These are phyloP conservation scores for Zaprionus obscuricornis DNA, from an alignment of 2,888 invertebrate genomes.

Conservation along the genomic window DNA sequence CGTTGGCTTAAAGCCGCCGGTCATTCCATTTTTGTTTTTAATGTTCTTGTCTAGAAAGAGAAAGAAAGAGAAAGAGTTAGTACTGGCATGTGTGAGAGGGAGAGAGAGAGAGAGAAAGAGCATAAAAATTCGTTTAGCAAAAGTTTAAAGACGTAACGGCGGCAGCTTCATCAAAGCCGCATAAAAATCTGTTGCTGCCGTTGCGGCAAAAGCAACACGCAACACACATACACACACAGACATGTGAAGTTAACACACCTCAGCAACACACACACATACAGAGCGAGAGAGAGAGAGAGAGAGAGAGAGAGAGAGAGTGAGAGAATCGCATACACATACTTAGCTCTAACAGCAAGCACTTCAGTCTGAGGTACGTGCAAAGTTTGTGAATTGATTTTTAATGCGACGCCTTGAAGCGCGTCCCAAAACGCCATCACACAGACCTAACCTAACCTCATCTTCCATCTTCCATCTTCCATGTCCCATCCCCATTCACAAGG, in stretches of 20 bases:
- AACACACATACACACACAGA: slow-evolving; percentile 1
- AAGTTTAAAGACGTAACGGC: slow-evolving; percentile 4
- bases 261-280: neutral
- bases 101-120: neutral
- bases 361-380: slow-evolving; percentile 58
- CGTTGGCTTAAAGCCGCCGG: slow-evolving; percentile 33
- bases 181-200: slow-evolving; percentile 28
- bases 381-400: slow-evolving; percentile 76
- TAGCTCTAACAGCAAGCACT: no score
- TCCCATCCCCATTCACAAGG: neutral
- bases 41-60: slow-evolving; percentile 27
- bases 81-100: neutral
- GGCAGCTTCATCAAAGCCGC: slow-evolving; percentile 35
- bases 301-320: no score
- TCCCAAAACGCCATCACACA: slow-evolving; percentile 31
- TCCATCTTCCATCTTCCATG: no score
- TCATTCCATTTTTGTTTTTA: slow-evolving; percentile 62
- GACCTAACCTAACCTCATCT: neutral
- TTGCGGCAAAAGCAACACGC: slow-evolving; percentile 7
- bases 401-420: slow-evolving; percentile 60
- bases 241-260: slow-evolving; percentile 2
- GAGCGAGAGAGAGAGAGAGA: no score
- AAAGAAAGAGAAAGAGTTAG: neutral
- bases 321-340: slow-evolving; percentile 16
- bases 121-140: slow-evolving; percentile 14